phyloP scores from a whole-genome alignment of 1,140 invertebrate species.

The Zophobas morio region DNA sequence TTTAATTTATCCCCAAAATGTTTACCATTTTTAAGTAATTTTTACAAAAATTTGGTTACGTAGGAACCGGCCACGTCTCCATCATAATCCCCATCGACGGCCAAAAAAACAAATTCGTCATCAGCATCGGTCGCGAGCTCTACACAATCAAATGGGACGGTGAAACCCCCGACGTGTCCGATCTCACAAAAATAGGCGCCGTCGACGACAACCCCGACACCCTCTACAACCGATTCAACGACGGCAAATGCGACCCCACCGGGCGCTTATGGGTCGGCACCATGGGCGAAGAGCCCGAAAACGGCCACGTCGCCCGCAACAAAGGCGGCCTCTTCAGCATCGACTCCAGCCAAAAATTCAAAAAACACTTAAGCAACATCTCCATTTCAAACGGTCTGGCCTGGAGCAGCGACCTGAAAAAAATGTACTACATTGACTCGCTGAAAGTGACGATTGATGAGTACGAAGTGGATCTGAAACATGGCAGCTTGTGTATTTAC shows the following conservation, averaged over 20 bases:
- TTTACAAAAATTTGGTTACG: slow-evolving; percentile 64
- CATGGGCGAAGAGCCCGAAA: slow-evolving; percentile 52
- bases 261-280: slow-evolving; percentile 78
- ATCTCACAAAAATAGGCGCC: slow-evolving; percentile 56
- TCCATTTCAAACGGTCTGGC: slow-evolving; percentile 85
- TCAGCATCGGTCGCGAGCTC: slow-evolving; percentile 74
- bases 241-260: slow-evolving; percentile 85
- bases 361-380: slow-evolving; percentile 68
- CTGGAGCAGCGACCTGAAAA: slow-evolving; percentile 78
- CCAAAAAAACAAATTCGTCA: slow-evolving; percentile 74
- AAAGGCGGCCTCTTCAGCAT: slow-evolving; percentile 57
- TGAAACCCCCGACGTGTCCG: slow-evolving; percentile 52
- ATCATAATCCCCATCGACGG: slow-evolving; percentile 78
- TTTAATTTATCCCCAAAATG: no score
- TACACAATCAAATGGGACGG: slow-evolving; percentile 78
- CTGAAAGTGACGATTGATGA: slow-evolving; percentile 75
- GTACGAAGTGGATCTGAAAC: slow-evolving; percentile 71
- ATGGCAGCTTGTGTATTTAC: slow-evolving; percentile 5
- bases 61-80: slow-evolving; percentile 62
- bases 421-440: slow-evolving; percentile 84
- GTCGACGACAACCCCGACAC: slow-evolving; percentile 70
- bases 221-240: slow-evolving; percentile 80
- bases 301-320: slow-evolving; percentile 49
- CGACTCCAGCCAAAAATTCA: slow-evolving; percentile 41
- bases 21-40: background rate